Percentiles rank a stretch among this genome's conserved stretches.
These are phyloP conservation scores for Drosophila equinoxialis DNA, from an alignment of 1,140 invertebrate species.

Conservation along the genomic window DNA sequence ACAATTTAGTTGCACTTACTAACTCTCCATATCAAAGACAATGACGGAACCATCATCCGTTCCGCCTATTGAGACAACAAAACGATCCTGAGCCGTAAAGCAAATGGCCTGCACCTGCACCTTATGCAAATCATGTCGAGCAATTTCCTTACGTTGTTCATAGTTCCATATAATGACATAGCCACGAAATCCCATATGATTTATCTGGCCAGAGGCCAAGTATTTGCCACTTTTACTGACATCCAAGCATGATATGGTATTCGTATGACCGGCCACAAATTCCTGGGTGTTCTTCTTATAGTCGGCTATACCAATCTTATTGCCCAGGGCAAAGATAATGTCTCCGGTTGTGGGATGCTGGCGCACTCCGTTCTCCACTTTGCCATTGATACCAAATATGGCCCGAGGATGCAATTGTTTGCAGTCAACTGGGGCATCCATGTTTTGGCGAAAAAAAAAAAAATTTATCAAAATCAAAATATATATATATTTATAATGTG, in stretches of 20 bases:
- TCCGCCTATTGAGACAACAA: slow-evolving; percentile 93
- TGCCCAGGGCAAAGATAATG: slow-evolving; percentile 92
- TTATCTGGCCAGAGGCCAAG: slow-evolving; percentile 94
- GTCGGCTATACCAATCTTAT: slow-evolving; percentile 91
- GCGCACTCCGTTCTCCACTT: slow-evolving; percentile 87
- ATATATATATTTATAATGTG: slow-evolving; percentile 19
- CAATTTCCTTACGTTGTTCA: slow-evolving; percentile 85
- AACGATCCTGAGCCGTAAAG: slow-evolving; percentile 92
- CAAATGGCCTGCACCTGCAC: slow-evolving; percentile 91
- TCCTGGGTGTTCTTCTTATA: slow-evolving; percentile 88
- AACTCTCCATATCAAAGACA: slow-evolving; percentile 88
- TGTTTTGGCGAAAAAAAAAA: slow-evolving; percentile 34
- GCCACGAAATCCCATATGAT: slow-evolving; percentile 95
- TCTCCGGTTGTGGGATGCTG: slow-evolving; percentile 91
- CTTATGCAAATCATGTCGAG: slow-evolving; percentile 92
- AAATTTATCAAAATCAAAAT: slow-evolving; percentile 23
- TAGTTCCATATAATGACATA: slow-evolving; percentile 95
- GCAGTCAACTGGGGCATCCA: slow-evolving; percentile 27
- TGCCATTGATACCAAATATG: slow-evolving; percentile 90
- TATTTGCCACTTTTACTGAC: slow-evolving; percentile 90
- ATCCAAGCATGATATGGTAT: slow-evolving; percentile 91
- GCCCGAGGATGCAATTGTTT: slow-evolving; percentile 85
- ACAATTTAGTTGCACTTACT: slow-evolving; percentile 65
- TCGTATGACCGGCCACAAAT: slow-evolving; percentile 92
- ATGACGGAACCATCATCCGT: slow-evolving; percentile 93